A percentile compares a stretch with the other conserved stretches of the same genome.
phyloP scores from a whole-genome alignment of 2,113 vertebrate species.

The Myocastor coypus region DNA sequence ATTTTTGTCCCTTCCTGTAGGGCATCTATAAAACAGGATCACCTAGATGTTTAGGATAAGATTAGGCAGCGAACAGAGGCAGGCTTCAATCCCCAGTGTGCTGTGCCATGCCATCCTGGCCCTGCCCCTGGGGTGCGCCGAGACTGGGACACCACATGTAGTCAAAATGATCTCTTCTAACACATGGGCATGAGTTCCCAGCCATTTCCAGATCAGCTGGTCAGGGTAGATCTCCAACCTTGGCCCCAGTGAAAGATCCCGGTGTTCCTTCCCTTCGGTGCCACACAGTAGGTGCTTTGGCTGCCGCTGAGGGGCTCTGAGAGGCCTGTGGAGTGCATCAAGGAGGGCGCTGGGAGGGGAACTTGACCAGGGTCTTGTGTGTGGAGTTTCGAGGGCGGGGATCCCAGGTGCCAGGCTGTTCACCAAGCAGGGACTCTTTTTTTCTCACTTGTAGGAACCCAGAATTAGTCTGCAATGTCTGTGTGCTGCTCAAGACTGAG shows the following conservation, averaged over 20 bases:
- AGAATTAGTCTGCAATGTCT: background rate
- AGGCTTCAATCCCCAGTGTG: no score
- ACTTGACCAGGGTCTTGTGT: background rate
- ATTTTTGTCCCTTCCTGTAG: background rate
- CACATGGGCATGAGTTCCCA: background rate
- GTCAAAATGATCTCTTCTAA: background rate
- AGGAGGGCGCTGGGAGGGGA: background rate
- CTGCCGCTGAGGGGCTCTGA: background rate
- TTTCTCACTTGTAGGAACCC: background rate
- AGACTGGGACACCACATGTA: background rate
- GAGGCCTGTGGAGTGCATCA: background rate
- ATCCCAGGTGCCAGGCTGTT: background rate
- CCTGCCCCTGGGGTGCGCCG: no score
- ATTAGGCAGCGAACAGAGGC: slow-evolving; percentile 15
- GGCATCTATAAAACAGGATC: background rate
- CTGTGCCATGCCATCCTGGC: no score
- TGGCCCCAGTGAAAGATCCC: background rate
- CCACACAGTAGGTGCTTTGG: background rate
- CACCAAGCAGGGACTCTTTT: background rate
- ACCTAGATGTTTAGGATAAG: slow-evolving; percentile 65
- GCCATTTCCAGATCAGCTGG: background rate
- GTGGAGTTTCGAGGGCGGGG: background rate
- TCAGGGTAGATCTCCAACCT: background rate
- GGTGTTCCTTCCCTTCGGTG: background rate
- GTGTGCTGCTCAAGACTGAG: no score